These are phyloP conservation scores for Vidua chalybeata DNA, from an alignment of 2,113 vertebrate genomes.

Conservation along the genomic window DNA sequence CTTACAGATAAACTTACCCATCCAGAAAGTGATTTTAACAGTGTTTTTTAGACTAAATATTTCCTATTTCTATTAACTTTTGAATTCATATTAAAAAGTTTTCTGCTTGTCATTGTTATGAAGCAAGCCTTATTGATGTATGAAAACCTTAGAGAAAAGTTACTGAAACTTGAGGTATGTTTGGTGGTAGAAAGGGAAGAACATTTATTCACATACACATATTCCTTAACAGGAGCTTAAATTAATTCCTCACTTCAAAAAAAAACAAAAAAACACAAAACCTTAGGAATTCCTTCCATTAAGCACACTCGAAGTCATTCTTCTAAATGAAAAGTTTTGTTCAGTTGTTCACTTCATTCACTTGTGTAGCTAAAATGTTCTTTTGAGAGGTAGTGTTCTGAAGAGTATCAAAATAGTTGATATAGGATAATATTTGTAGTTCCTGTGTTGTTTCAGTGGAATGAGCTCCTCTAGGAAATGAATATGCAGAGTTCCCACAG, in stretches of 20 bases:
- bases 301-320: not conserved
- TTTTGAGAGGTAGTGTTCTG: not conserved
- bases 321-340: not conserved
- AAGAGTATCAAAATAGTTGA: not conserved
- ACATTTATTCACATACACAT: not conserved
- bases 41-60: not conserved
- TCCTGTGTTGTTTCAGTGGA: not conserved
- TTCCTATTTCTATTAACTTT: not conserved
- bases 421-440: not conserved
- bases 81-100: not conserved
- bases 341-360: not conserved
- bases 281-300: not conserved
- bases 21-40: not conserved
- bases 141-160: not conserved
- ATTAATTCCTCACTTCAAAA: not conserved
- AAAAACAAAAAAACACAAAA: not conserved
- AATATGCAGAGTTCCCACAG: not conserved
- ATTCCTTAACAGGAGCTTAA: not conserved
- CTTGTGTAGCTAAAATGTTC: not conserved
- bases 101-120: not conserved
- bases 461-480: not conserved
- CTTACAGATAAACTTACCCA: not conserved
- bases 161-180: not conserved
- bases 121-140: not conserved
- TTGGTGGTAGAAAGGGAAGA: not conserved